Evolutionary conservation across 2,888 invertebrate species (phyloP).

Genomic region (Cephus nigrinus): DNA sequence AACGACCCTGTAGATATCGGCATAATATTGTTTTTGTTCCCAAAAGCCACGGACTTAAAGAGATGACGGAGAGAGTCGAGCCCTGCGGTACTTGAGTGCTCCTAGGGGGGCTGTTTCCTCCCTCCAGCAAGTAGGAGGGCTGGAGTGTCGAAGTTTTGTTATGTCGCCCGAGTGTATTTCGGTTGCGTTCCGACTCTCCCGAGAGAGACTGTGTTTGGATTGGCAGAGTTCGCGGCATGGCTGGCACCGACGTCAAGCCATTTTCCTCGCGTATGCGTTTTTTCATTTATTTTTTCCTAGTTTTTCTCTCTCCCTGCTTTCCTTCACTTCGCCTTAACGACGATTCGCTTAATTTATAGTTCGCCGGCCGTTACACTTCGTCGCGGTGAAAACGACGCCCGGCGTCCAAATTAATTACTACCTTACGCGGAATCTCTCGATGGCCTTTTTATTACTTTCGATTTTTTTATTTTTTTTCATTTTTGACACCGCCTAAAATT

Average conservation of each 20-base stretch:
- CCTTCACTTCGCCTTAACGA: background rate
- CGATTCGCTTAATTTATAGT: constrained; percentile 10
- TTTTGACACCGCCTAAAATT: background rate
- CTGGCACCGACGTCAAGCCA: background rate
- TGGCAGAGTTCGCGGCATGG: constrained; percentile 27
- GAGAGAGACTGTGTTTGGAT: constrained; percentile 26
- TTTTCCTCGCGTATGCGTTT: background rate
- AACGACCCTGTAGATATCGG: background rate
- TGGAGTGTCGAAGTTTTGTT: constrained; percentile 13
- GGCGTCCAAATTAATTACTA: constrained; percentile 1
- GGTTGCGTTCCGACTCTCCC: constrained; percentile 17
- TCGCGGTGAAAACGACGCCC: background rate
- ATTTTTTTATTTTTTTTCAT: background rate
- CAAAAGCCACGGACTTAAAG: background rate
- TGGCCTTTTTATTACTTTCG: background rate
- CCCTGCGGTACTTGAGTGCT: constrained; percentile 1
- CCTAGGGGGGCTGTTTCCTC: background rate
- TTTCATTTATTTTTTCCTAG: background rate
- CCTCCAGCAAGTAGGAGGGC: background rate
- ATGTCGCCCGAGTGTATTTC: constrained; percentile 16
- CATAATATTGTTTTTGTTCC: background rate
- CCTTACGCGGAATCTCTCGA: background rate
- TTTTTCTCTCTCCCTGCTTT: background rate
- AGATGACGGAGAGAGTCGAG: background rate
- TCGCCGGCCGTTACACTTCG: background rate